These are phyloP conservation scores for Smittia sp. DNA, from an alignment of 2,888 invertebrate species.

Conservation along the genomic window DNA sequence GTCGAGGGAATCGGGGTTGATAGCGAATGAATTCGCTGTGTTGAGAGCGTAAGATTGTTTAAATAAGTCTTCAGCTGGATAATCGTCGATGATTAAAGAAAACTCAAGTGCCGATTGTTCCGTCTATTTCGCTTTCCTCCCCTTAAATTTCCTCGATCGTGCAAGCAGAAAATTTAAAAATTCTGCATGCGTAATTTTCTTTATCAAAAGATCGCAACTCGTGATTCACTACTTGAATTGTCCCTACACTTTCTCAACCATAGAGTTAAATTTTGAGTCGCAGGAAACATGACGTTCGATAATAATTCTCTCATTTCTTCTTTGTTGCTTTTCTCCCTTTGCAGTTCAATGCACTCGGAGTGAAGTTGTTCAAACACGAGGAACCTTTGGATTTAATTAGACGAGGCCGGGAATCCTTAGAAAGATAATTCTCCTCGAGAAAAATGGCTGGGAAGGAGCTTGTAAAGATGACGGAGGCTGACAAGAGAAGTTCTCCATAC, in stretches of 20 bases:
- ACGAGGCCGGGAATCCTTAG: constrained; percentile 1
- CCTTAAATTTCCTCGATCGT: neutral
- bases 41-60: no score
- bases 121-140: neutral
- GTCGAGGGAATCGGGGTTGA: neutral
- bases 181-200: constrained; percentile 5
- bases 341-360: constrained; percentile 12
- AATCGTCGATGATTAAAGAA: no score
- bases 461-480: neutral
- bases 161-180: neutral
- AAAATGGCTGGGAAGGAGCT: constrained; percentile 6
- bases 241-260: no score
- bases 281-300: neutral
- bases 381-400: neutral
- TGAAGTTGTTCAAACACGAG: no score
- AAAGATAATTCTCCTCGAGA: neutral
- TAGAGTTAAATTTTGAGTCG: neutral
- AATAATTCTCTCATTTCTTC: neutral
- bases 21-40: neutral
- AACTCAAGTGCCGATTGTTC: neutral
- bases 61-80: no score
- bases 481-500: neutral
- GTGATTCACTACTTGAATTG: neutral
- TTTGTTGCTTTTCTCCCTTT: constrained; percentile 9
- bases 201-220: neutral